These are phyloP conservation scores for Machimus atricapillus DNA, from an alignment of 2,888 invertebrate species.

Conservation along the genomic window DNA sequence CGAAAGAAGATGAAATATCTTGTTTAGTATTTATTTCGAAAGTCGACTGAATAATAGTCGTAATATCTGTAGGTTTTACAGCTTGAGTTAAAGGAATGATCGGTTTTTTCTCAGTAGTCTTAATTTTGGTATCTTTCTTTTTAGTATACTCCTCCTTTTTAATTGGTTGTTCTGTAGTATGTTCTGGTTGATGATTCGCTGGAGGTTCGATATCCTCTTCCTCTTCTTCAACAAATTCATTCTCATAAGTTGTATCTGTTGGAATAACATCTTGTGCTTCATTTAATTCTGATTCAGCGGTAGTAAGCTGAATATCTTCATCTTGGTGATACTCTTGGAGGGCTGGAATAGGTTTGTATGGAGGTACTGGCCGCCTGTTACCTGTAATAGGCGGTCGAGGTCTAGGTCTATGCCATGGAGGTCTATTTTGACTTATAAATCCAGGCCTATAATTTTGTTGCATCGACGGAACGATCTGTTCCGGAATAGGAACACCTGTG, in stretches of 20 bases:
- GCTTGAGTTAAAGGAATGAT: constrained; percentile 55
- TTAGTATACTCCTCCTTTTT: constrained; percentile 58
- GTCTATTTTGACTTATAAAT: constrained; percentile 67
- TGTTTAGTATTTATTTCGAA: constrained; percentile 55
- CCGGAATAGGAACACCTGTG: constrained; percentile 76
- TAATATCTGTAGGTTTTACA: constrained; percentile 51
- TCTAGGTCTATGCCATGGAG: constrained; percentile 72
- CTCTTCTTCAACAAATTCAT: constrained; percentile 49
- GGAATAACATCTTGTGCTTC: constrained; percentile 53
- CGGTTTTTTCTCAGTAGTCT: constrained; percentile 55
- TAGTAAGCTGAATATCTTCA: constrained; percentile 61
- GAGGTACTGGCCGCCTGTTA: constrained; percentile 67
- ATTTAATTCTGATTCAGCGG: constrained; percentile 52
- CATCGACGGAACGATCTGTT: constrained; percentile 73
- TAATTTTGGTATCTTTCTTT: constrained; percentile 57
- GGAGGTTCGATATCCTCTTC: neutral
- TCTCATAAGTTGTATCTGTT: constrained; percentile 55
- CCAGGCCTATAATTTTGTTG: constrained; percentile 67
- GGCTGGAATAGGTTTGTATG: constrained; percentile 70
- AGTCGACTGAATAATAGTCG: constrained; percentile 56
- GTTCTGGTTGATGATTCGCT: constrained; percentile 50
- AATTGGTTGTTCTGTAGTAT: constrained; percentile 47
- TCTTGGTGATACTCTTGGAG: constrained; percentile 59
- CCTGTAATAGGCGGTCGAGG: constrained; percentile 65
- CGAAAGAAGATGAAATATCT: constrained; percentile 54